Conservation (phyloP, 2,113 vertebrate species). For the Xenotilapia longispinis region DNA sequence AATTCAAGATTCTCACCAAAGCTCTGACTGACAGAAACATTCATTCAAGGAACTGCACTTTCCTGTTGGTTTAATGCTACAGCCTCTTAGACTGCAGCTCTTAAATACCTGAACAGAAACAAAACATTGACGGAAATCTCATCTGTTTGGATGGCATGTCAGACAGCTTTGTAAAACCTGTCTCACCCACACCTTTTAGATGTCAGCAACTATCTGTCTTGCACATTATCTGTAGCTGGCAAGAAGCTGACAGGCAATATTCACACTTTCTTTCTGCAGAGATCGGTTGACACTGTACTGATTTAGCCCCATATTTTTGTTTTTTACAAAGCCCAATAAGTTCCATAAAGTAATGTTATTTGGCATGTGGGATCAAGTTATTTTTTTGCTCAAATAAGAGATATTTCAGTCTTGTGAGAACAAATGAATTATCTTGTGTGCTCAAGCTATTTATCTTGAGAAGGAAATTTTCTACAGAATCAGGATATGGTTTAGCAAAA, state of each 20-base stretch:
- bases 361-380: neutral
- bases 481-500: neutral
- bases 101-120: neutral
- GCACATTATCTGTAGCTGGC: neutral
- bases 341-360: neutral
- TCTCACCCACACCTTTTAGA: neutral
- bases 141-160: neutral
- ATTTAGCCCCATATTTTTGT: neutral
- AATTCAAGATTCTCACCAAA: accelerated
- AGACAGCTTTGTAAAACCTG: neutral
- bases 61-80: neutral
- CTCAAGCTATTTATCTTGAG: neutral
- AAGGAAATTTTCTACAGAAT: neutral
- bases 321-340: neutral
- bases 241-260: neutral
- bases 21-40: neutral
- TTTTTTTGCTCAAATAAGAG: neutral
- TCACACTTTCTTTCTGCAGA: neutral
- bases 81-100: neutral
- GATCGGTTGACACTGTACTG: neutral
- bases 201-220: neutral
- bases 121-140: neutral
- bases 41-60: neutral
- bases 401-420: neutral
- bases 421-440: neutral